A percentile compares a stretch with the other conserved stretches of the same genome.
phyloP scores from a whole-genome alignment of 1,140 invertebrate genomes.

The Drosophila rufa region DNA sequence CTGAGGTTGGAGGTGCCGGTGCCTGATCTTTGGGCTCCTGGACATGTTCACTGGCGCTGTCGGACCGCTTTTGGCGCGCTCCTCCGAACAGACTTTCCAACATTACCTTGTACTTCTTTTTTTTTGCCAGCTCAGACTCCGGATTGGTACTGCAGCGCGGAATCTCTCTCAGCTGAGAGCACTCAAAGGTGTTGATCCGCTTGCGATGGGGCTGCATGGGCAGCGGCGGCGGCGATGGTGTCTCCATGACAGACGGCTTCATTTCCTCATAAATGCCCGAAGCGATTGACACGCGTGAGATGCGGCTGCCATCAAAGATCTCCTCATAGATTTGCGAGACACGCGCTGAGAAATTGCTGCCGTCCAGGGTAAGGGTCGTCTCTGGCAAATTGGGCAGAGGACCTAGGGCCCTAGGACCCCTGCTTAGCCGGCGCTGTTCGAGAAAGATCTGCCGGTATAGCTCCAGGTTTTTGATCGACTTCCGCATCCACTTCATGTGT shows the following conservation, averaged over 20 bases:
- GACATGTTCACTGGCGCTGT: conserved; percentile 57
- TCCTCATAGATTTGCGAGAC: conserved; percentile 84
- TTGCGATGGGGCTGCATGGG: conserved; percentile 65
- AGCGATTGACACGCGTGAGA: conserved; percentile 76
- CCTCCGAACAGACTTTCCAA: conserved; percentile 73
- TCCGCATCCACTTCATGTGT: conserved; percentile 85
- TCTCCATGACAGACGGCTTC: conserved; percentile 70
- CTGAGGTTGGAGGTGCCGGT: conserved; percentile 51
- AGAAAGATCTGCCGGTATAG: conserved; percentile 76
- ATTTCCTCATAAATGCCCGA: conserved; percentile 85
- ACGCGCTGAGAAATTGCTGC: conserved; percentile 60
- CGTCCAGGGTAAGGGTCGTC: conserved; percentile 44
- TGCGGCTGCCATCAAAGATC: conserved; percentile 75
- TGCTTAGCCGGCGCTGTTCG: conserved; percentile 71
- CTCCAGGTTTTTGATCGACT: conserved; percentile 84
- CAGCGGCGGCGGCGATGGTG: conserved; percentile 72
- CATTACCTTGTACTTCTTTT: conserved; percentile 81
- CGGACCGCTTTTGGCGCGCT: conserved; percentile 65
- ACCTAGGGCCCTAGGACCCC: conserved; percentile 64
- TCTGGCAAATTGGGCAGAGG: conserved; percentile 78
- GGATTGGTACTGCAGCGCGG: conserved; percentile 79
- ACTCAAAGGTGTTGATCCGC: conserved; percentile 76
- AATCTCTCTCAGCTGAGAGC: conserved; percentile 54
- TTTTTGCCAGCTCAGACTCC: conserved; percentile 78
- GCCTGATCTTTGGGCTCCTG: conserved; percentile 9